A percentile compares a stretch with the other conserved stretches of the same genome.
Conservation (phyloP, 92 coral and sea anemone species). For the Zoanthus solanderi region DNA sequence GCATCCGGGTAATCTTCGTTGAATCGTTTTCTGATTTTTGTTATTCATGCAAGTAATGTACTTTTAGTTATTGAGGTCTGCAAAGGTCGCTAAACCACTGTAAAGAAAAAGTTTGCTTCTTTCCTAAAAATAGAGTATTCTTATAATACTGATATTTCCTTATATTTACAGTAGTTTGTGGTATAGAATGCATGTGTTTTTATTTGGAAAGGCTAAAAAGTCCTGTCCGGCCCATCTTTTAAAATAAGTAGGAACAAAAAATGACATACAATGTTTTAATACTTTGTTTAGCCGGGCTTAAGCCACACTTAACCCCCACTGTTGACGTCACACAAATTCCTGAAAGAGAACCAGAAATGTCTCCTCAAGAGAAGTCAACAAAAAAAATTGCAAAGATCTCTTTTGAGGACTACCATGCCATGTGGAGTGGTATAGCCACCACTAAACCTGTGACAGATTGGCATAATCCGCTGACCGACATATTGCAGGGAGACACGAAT, state of each 20-base stretch:
- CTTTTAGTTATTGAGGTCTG: too few relatives aligned
- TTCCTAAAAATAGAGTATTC: too few relatives aligned
- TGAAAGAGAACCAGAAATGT: constrained; percentile 4
- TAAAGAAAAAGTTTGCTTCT: too few relatives aligned
- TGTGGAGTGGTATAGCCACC: constrained; percentile 99
- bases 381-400: constrained; percentile 73
- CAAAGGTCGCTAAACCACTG: too few relatives aligned
- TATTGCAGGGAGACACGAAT: constrained; percentile 78
- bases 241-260: neutral
- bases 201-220: too few relatives aligned
- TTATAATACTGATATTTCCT: too few relatives aligned
- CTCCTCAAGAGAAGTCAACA: constrained; percentile 48
- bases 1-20: too few relatives aligned
- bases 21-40: too few relatives aligned
- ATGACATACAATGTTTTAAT: neutral
- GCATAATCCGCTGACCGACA: constrained; percentile 76
- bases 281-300: constrained; percentile 74
- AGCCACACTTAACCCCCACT: constrained; percentile 75
- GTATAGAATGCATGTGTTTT: too few relatives aligned
- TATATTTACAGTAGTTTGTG: too few relatives aligned
- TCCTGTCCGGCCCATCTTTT: too few relatives aligned
- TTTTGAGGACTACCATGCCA: constrained; percentile 89
- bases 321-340: constrained; percentile 55
- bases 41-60: too few relatives aligned
- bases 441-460: constrained; percentile 76